phyloP scores from a whole-genome alignment of 35 echinoderm and acorn worm species.

The Apostichopus californicus region DNA sequence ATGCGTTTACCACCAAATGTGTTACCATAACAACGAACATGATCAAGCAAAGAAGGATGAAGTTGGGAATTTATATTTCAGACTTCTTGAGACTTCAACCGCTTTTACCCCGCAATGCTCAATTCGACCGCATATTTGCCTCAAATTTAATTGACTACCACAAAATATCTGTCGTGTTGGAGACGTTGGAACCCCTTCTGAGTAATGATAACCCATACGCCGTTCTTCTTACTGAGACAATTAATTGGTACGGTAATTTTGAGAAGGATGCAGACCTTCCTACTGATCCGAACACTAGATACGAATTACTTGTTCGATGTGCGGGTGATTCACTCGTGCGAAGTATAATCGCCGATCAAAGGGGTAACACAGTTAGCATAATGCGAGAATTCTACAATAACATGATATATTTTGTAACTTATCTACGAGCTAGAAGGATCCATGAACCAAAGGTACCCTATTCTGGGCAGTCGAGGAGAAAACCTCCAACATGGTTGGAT shows the following conservation, averaged over 20 bases:
- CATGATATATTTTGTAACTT: background rate
- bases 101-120: background rate
- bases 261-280: background rate
- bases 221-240: conserved; percentile 25
- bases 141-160: conserved; percentile 39
- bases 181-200: conserved; percentile 3
- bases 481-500: background rate
- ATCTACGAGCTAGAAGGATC: background rate
- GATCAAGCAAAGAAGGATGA: background rate
- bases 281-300: background rate
- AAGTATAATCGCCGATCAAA: background rate
- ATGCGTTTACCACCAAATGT: conserved; percentile 3
- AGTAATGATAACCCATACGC: conserved; percentile 30
- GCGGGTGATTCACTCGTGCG: background rate
- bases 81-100: background rate
- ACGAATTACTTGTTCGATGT: background rate
- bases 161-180: background rate
- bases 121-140: conserved; percentile 45
- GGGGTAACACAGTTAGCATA: no score
- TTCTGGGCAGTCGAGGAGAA: no score
- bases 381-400: background rate
- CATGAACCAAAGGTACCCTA: no score
- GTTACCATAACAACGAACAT: background rate
- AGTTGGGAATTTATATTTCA: background rate
- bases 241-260: background rate